Conservation (phyloP, 2,888 invertebrate species). For the Entomobrya proxima region DNA sequence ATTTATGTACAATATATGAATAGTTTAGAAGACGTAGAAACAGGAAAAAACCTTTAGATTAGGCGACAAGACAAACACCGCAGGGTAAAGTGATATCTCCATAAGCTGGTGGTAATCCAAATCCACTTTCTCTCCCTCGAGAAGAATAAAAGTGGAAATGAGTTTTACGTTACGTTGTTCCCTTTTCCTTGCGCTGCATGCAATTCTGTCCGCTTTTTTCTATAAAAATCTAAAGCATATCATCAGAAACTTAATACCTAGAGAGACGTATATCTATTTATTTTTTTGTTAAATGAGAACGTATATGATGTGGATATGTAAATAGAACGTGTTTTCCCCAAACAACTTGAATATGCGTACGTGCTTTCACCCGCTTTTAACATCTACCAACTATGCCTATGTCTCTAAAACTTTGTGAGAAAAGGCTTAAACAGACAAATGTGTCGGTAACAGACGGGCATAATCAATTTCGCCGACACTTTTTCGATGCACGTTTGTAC, state of each 20-base stretch:
- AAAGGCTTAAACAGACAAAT: constrained; percentile 39
- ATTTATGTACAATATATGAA: background rate
- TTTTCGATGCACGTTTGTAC: constrained; percentile 20
- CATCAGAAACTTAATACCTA: background rate
- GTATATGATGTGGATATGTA: constrained; percentile 19
- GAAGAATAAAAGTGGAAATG: constrained; percentile 61
- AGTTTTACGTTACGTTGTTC: constrained; percentile 37
- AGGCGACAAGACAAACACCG: background rate
- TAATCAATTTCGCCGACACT: constrained; percentile 60
- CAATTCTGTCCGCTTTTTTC: background rate
- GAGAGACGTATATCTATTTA: background rate
- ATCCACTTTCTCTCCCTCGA: constrained; percentile 49
- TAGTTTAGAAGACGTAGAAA: background rate
- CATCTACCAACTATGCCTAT: background rate
- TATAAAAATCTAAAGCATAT: background rate
- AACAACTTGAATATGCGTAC: constrained; percentile 26
- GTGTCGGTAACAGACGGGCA: constrained; percentile 60
- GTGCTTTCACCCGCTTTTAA: constrained; percentile 34
- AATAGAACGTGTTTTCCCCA: background rate
- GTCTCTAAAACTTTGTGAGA: constrained; percentile 14
- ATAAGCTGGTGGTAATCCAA: constrained; percentile 54
- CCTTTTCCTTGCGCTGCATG: background rate
- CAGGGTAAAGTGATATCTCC: constrained; percentile 22
- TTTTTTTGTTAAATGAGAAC: background rate
- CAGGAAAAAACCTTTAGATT: background rate